Evolutionary conservation across 1,140 invertebrate species (phyloP), one percentile per base, ranked within the genome.

Genomic region (Ladona fulva): DNA sequence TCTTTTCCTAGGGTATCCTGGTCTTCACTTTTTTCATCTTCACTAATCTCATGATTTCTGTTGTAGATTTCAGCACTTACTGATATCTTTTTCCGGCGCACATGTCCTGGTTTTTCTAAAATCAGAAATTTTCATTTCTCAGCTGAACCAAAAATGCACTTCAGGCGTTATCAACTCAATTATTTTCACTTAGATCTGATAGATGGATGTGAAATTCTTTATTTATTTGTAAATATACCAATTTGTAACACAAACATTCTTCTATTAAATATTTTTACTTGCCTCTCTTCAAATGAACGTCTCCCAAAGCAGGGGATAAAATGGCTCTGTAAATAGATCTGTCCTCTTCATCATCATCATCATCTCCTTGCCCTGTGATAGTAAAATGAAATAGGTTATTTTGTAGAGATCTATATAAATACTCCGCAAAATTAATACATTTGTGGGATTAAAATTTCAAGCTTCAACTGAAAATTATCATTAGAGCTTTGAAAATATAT

Each of bases 31-130:
- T 79, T 78, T 77, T 77, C 74, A 10, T 79, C 82, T 24, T 78
- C 52, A 22, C 52, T 66, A 12, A 66, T 22, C 3, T 66, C 52
- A 66, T 66, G 52, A 16, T 5, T 66, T 66, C 14, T 66, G 14
- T 66, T 82, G 6, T 84, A 78, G 25, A 85, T 82, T 74, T 82
- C 82, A 6, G 82, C 80, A 79, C 82, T 82, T 1, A 84, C 83
- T 19, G 79, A 78, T 29, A 86, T 85, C 78, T 82, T 83, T 76
- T 81, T 82, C 77, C 83, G 83, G n/a, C 77, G 74, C 7, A 74
- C 77, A n/a, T 66, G 75, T 6, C 52, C n/a, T 66, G 52, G 52
- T 22, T 66, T 66, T 66, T 66, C 52, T 66, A 12, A 22, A 66
- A 66, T 16, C 12, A 66, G 3, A 66, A 37, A 37, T 37, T 37